Percentiles rank a stretch among this genome's conserved stretches.
Conservation (phyloP, 2,888 invertebrate genomes). For the Philhelius pedissequus region DNA sequence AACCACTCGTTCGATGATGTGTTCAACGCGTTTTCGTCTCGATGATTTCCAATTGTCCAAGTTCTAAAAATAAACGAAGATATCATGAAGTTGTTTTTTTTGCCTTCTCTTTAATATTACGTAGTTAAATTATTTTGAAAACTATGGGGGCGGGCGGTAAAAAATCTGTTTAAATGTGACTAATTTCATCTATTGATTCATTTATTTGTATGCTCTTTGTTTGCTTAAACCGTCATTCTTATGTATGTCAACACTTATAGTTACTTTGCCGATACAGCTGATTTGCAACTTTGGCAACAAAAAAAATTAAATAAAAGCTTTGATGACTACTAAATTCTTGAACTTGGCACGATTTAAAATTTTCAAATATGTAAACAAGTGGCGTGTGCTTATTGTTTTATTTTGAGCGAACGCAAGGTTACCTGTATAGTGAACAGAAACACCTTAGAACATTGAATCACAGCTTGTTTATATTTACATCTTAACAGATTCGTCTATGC, state of each 20-base stretch:
- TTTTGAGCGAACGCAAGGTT: neutral
- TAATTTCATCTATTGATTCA: neutral
- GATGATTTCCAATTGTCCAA: slow-evolving; percentile 96
- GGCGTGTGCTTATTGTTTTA: neutral
- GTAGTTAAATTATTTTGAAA: neutral
- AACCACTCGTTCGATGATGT: slow-evolving; percentile 92
- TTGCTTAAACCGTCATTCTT: neutral
- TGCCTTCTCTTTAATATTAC: neutral
- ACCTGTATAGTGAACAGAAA: neutral
- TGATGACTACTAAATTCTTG: slow-evolving; percentile 18
- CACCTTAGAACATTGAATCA: neutral
- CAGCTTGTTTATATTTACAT: neutral
- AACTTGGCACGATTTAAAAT: slow-evolving; percentile 13
- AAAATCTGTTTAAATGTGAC: neutral
- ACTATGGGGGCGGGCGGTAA: slow-evolving; percentile 2
- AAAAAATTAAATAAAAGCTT: slow-evolving; percentile 2
- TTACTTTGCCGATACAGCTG: neutral
- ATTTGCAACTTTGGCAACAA: neutral
- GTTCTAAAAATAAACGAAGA: slow-evolving; percentile 81
- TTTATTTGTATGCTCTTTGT: neutral
- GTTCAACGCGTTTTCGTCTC: slow-evolving; percentile 93
- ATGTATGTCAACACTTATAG: neutral
- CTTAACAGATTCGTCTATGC: neutral
- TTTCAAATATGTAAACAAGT: slow-evolving; percentile 5
- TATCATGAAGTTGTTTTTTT: neutral